Percentiles rank a stretch among this genome's conserved stretches.
Conservation (phyloP, 2,888 invertebrate genomes). For the Ethmia dodecea region DNA sequence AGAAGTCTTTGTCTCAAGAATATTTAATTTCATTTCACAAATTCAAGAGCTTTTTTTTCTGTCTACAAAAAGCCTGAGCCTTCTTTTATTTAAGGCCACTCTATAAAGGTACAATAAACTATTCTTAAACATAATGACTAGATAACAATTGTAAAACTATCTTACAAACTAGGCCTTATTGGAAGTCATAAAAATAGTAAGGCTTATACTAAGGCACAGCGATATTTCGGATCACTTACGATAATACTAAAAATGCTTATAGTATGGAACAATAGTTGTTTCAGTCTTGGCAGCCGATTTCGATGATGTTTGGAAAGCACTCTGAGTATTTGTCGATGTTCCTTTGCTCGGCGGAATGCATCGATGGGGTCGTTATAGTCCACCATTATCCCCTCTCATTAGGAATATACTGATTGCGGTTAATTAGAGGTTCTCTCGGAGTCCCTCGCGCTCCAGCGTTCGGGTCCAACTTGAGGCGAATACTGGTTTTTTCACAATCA, state of each 20-base stretch:
- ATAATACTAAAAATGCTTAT: constrained; percentile 63
- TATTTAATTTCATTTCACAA: constrained; percentile 9
- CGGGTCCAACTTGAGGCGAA: constrained; percentile 56
- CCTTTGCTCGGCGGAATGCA: constrained; percentile 63
- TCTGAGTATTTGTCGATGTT: constrained; percentile 53
- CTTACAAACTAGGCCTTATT: constrained; percentile 38
- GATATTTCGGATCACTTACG: constrained; percentile 53
- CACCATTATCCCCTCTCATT: constrained; percentile 75
- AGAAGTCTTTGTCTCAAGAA: constrained; percentile 67
- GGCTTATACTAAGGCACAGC: constrained; percentile 69
- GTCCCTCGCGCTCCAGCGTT: constrained; percentile 59
- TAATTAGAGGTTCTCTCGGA: constrained; percentile 71
- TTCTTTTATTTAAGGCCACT: too few relatives aligned
- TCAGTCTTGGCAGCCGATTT: constrained; percentile 68
- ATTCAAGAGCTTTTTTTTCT: constrained; percentile 5
- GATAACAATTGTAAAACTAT: constrained; percentile 60
- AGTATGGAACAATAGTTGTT: constrained; percentile 57
- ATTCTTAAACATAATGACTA: constrained; percentile 67
- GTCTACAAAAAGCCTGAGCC: too few relatives aligned
- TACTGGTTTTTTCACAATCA: constrained; percentile 73
- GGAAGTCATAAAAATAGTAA: constrained; percentile 48
- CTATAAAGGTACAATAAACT: constrained; percentile 28
- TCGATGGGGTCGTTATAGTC: constrained; percentile 71
- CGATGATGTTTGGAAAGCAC: constrained; percentile 61
- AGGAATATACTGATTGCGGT: constrained; percentile 77